phyloP scores from a whole-genome alignment of 2,888 invertebrate species.

The Lepidocyrtinus sp. region DNA sequence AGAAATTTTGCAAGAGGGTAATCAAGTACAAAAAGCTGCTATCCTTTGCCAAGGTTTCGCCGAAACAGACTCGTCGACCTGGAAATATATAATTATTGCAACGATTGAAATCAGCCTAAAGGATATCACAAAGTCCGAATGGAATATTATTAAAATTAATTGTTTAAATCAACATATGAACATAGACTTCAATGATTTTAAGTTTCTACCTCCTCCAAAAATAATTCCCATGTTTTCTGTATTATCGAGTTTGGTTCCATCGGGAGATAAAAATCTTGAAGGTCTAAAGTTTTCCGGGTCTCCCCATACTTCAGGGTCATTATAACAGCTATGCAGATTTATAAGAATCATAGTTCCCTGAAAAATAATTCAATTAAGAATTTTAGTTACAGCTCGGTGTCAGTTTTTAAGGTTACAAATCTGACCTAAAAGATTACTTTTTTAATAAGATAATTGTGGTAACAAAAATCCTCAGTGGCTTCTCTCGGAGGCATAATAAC shows the following conservation, averaged over 20 bases:
- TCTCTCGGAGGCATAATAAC: slow-evolving; percentile 29
- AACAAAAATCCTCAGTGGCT: slow-evolving; percentile 26
- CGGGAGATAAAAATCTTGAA: slow-evolving; percentile 23
- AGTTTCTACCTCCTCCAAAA: slow-evolving; percentile 35
- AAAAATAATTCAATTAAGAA: not conserved
- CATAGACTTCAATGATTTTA: no score
- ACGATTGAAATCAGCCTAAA: no score
- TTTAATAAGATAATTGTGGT: slow-evolving; percentile 25
- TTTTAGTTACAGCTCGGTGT: no score
- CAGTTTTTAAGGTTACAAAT: not conserved
- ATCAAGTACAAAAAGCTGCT: slow-evolving; percentile 38
- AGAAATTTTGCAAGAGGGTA: slow-evolving; percentile 27
- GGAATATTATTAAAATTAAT: not conserved
- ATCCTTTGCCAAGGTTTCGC: slow-evolving; percentile 35
- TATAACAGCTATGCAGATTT: slow-evolving; percentile 39
- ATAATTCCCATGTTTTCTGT: slow-evolving; percentile 17
- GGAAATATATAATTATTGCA: not conserved
- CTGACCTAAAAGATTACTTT: slow-evolving; percentile 14
- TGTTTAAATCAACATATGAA: not conserved
- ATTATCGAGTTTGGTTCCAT: slow-evolving; percentile 7
- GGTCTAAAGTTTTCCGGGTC: slow-evolving; percentile 43
- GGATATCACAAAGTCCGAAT: no score
- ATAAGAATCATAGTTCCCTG: slow-evolving; percentile 39
- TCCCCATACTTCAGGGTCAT: slow-evolving; percentile 30
- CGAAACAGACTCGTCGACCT: slow-evolving; percentile 46